phyloP scores from a whole-genome alignment of 2,888 invertebrate species.

The Xanthostigma xanthostigma region DNA sequence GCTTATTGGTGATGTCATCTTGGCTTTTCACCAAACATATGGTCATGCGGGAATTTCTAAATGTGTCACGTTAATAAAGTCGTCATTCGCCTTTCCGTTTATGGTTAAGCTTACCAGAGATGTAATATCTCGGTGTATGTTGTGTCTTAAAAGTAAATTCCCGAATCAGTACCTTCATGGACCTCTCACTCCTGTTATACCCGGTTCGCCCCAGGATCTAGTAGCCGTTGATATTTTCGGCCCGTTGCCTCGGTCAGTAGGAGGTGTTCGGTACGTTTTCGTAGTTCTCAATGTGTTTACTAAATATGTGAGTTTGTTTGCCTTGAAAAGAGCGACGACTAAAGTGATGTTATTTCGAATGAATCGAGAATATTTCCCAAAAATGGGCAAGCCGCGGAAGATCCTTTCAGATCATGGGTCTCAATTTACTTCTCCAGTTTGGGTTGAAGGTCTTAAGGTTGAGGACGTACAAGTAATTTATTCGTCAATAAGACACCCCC shows the following conservation, averaged over 20 bases:
- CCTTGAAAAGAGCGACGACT: slow-evolving; percentile 7
- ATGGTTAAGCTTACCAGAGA: no score
- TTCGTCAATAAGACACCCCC: slow-evolving; percentile 6
- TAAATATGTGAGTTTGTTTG: slow-evolving; percentile 9
- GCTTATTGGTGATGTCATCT: no score
- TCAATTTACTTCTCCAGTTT: slow-evolving; percentile 5
- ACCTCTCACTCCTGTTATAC: no score
- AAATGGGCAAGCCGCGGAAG: background rate
- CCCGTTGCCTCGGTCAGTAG: slow-evolving; percentile 6
- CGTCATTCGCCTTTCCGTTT: no score
- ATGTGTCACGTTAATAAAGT: no score
- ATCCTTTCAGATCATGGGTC: slow-evolving; percentile 8
- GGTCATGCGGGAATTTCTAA: no score
- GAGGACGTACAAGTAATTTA: slow-evolving; percentile 1
- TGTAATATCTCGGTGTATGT: no score
- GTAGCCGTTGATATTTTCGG: slow-evolving; percentile 9
- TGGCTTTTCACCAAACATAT: no score
- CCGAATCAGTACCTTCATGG: no score
- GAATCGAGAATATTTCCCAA: background rate
- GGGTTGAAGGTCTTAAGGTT: background rate
- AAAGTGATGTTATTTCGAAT: slow-evolving; percentile 1
- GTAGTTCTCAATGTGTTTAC: slow-evolving; percentile 9
- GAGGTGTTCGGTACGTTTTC: slow-evolving; percentile 6
- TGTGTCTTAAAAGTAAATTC: no score
- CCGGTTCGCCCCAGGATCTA: no score